Percentiles rank a stretch among this genome's conserved stretches.
phyloP scores from a whole-genome alignment of 2,888 invertebrate species.

The Globia sparganii region DNA sequence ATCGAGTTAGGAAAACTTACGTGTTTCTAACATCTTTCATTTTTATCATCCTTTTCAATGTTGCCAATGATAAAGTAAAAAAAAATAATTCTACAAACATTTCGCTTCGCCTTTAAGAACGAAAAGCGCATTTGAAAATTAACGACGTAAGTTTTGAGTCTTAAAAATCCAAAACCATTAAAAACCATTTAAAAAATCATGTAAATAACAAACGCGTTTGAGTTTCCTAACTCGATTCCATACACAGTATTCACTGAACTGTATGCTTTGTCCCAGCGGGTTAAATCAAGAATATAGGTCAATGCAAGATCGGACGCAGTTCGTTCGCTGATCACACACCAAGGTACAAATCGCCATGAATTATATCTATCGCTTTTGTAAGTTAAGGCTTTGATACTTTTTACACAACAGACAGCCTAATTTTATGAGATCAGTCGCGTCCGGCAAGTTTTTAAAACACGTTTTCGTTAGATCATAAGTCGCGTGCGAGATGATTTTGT shows the following conservation, averaged over 20 bases:
- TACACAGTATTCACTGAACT: constrained; percentile 39
- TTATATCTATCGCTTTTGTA: constrained; percentile 73
- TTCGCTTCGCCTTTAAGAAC: constrained; percentile 21
- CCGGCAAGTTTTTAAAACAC: constrained; percentile 37
- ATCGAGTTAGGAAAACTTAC: constrained; percentile 36
- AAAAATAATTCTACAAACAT: constrained; percentile 11
- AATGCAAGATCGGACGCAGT: constrained; percentile 61
- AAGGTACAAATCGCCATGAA: constrained; percentile 84
- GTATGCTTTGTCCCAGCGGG: constrained; percentile 24
- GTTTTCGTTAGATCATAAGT: constrained; percentile 34
- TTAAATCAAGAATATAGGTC: constrained; percentile 44
- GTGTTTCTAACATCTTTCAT: constrained; percentile 4
- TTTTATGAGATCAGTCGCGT: constrained; percentile 53
- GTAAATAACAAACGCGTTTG: constrained; percentile 17
- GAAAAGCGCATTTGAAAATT: constrained; percentile 36
- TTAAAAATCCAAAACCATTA: constrained; percentile 4
- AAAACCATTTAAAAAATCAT: constrained; percentile 1
- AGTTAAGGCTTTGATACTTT: constrained; percentile 72
- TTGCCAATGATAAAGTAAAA: constrained; percentile 24
- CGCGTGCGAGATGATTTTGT: constrained; percentile 41
- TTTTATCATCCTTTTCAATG: constrained; percentile 20
- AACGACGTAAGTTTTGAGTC: background rate
- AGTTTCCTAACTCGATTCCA: constrained; percentile 39
- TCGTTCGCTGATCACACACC: constrained; percentile 68
- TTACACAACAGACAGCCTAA: constrained; percentile 64